These are phyloP conservation scores for Cephus cinctus DNA, from an alignment of 1,140 invertebrate species.

Conservation along the genomic window DNA sequence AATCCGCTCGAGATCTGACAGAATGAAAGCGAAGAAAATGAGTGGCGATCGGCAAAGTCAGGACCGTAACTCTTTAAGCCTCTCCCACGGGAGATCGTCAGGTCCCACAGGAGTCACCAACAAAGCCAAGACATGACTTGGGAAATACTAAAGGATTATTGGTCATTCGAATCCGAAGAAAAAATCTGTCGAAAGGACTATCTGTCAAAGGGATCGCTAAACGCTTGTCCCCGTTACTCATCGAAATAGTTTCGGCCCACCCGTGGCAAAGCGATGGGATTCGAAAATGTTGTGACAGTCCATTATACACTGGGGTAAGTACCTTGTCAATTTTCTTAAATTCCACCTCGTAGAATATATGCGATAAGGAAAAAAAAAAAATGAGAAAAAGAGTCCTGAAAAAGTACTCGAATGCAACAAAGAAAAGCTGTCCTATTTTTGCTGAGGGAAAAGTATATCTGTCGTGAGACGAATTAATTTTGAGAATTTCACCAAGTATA, in stretches of 20 bases:
- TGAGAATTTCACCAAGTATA: no score
- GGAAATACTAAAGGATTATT: conserved; percentile 39
- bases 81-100: conserved; percentile 25
- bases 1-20: no score
- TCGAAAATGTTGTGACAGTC: conserved; percentile 34
- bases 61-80: conserved; percentile 31
- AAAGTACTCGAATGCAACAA: no score
- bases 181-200: conserved; percentile 13
- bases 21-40: no score
- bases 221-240: conserved; percentile 22
- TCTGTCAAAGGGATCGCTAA: conserved; percentile 25
- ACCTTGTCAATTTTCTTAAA: background rate
- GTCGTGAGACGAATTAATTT: no score
- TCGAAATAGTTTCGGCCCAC: conserved; percentile 2
- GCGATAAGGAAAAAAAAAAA: background rate
- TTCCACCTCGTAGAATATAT: background rate
- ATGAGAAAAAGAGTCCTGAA: background rate
- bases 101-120: conserved; percentile 24
- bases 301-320: background rate
- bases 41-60: background rate
- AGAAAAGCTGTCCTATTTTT: background rate
- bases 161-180: conserved; percentile 9
- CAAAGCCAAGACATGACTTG: conserved; percentile 35
- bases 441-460: conserved; percentile 6
- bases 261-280: conserved; percentile 1